Conservation (phyloP, 2,888 invertebrate genomes). For the Nephrotoma guestfalica region DNA sequence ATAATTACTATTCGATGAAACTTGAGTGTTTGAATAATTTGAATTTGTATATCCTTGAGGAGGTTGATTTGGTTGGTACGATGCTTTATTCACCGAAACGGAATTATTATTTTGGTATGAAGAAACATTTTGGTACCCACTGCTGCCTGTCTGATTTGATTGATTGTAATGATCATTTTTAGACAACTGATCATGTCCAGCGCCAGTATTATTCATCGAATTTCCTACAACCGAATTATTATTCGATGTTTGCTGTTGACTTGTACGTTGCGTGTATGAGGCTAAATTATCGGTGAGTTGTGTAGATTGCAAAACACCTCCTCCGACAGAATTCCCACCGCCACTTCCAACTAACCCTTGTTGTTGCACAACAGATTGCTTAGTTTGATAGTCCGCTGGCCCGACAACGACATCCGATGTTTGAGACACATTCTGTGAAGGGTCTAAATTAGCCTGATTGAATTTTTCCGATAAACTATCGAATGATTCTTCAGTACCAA, state of each 20-base stretch:
- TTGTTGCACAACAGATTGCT: constrained; percentile 17
- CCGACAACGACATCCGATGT: neutral
- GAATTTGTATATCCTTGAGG: constrained; percentile 28
- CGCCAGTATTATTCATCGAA: constrained; percentile 16
- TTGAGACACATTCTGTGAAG: constrained; percentile 21
- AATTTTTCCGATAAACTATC: constrained; percentile 31
- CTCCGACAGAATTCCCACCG: neutral
- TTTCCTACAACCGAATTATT: constrained; percentile 17
- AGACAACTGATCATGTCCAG: constrained; percentile 26
- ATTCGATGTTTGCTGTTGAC: constrained; percentile 20
- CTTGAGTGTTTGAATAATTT: constrained; percentile 29
- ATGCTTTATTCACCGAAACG: constrained; percentile 20
- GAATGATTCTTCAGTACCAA: constrained; percentile 37
- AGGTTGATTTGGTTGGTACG: constrained; percentile 26
- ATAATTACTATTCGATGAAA: constrained; percentile 18
- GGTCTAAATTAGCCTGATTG: constrained; percentile 24
- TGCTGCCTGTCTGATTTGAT: constrained; percentile 20
- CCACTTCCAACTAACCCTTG: constrained; percentile 12
- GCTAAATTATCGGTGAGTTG: constrained; percentile 27
- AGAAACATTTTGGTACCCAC: constrained; percentile 22
- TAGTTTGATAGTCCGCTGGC: constrained; percentile 23
- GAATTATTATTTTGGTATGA: constrained; percentile 23
- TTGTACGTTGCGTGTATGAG: constrained; percentile 24
- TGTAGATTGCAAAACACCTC: constrained; percentile 13
- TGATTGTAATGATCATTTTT: constrained; percentile 32